Percentiles rank a stretch among this genome's conserved stretches.
Conservation (phyloP, 2,888 invertebrate genomes). For the Terebella lapidaria region DNA sequence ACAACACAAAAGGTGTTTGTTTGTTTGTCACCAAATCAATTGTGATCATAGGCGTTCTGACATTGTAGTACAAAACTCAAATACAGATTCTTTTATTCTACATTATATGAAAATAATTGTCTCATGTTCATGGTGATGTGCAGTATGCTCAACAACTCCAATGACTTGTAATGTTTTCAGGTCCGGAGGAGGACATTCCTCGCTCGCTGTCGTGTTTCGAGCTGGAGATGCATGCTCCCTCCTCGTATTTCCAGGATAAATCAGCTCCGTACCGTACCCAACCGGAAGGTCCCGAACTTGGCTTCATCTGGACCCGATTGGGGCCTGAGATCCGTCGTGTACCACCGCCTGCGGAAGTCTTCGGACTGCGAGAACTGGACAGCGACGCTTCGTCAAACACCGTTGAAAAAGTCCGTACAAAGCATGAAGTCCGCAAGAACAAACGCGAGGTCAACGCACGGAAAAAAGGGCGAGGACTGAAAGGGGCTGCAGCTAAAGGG, state of each 20-base stretch:
- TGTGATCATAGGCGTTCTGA: too few relatives aligned
- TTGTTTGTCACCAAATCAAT: too few relatives aligned
- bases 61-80: too few relatives aligned
- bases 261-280: slow-evolving; percentile 69
- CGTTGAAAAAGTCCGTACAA: background rate
- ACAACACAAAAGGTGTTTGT: too few relatives aligned
- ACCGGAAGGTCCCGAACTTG: slow-evolving; percentile 40
- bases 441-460: background rate
- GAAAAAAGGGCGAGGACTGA: background rate
- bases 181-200: slow-evolving; percentile 85
- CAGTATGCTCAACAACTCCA: too few relatives aligned
- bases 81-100: too few relatives aligned
- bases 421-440: background rate
- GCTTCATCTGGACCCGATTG: slow-evolving; percentile 48
- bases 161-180: too few relatives aligned
- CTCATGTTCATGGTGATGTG: too few relatives aligned
- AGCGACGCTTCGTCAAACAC: background rate
- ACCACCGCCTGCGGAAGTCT: slow-evolving; percentile 43
- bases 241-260: slow-evolving; percentile 72
- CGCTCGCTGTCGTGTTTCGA: slow-evolving; percentile 80
- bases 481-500: too few relatives aligned
- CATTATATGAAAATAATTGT: too few relatives aligned
- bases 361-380: slow-evolving; percentile 15
- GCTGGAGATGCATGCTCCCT: slow-evolving; percentile 89
- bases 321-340: slow-evolving; percentile 40